Evolutionary conservation across 2,113 vertebrate genomes (phyloP), one percentile per base, ranked within the genome.

Genomic region (Lepisosteus oculatus): DNA sequence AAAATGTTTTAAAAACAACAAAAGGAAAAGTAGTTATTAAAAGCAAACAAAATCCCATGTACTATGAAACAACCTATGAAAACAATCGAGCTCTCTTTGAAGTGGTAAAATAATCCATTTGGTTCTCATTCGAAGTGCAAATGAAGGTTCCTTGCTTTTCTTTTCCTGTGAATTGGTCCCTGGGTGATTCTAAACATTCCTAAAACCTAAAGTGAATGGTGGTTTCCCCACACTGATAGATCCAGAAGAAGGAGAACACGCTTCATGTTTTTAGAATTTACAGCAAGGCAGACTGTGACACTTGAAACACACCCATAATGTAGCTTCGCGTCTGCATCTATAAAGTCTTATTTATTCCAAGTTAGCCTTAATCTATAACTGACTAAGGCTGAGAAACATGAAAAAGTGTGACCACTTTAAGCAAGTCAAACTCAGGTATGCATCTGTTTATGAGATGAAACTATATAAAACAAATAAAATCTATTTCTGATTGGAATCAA

Each of bases 141-240:
- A 55, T 78, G 61, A 80, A 78, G 75, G 77, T 76, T 69, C 61
- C 74, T 56, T 76, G 47, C 74, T 78, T 81, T 79, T 83, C 74
- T 76, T 72, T 64, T 74, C 55, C 69, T 76, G 55, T 79, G 74
- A 79, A 85, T 84, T 74, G 67, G 74, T 86, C 88, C 83, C 82
- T 67, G 70, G 81, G 76, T 69, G 78, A 72, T 44, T 76, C 75
- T 77, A 80, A 81, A 84, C 80, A 79, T 85, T 86, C 78, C 76
- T 79, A 77, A 75, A 80, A 71, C 79, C 76, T 29, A 29, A 29
- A 29, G 29, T 29, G 29, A 80, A 76, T 79, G 74, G 78, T 72
- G 67, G 70, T 77, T 85, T 84, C 82, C 83, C 85, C 74, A 72
- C 81, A 74, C 81, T 84, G 75, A 82, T 69, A 74, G 79, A 76